A percentile compares a stretch with the other conserved stretches of the same genome.
These are phyloP conservation scores for Pandion haliaetus DNA, from an alignment of 2,113 vertebrate genomes.

Conservation along the genomic window DNA sequence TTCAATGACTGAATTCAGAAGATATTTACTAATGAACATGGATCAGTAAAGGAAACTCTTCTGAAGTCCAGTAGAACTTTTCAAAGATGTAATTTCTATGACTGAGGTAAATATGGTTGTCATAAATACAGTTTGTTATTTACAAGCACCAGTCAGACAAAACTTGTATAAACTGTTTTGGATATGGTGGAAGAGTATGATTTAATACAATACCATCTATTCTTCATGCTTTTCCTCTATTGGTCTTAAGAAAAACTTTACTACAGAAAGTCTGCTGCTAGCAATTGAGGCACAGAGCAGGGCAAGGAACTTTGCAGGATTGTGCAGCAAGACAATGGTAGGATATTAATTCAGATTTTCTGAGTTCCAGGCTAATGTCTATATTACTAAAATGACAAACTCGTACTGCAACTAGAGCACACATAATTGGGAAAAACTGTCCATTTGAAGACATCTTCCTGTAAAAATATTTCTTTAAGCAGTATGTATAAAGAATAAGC, in stretches of 20 bases:
- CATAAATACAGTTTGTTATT: neutral
- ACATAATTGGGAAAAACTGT: neutral
- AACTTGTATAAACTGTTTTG: neutral
- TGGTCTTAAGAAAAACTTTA: neutral
- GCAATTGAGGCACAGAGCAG: neutral
- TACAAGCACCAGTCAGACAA: neutral
- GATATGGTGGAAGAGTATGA: neutral
- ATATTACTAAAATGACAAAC: neutral
- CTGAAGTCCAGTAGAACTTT: neutral
- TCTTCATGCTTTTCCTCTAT: neutral
- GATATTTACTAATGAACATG: neutral
- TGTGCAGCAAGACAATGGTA: neutral
- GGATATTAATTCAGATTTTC: neutral
- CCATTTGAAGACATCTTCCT: neutral
- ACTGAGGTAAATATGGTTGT: neutral
- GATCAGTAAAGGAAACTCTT: neutral
- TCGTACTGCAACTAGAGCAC: accelerated
- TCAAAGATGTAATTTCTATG: neutral
- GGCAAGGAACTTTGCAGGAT: neutral
- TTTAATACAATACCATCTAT: neutral
- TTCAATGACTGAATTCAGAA: neutral
- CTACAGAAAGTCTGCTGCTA: neutral
- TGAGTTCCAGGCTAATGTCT: neutral
- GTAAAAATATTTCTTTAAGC: neutral
- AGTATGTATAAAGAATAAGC: neutral